Percentiles rank a stretch among this genome's conserved stretches.
Evolutionary conservation across 2,797 vertebrate species (phyloP).

Genomic region (Siniperca scherzeri): DNA sequence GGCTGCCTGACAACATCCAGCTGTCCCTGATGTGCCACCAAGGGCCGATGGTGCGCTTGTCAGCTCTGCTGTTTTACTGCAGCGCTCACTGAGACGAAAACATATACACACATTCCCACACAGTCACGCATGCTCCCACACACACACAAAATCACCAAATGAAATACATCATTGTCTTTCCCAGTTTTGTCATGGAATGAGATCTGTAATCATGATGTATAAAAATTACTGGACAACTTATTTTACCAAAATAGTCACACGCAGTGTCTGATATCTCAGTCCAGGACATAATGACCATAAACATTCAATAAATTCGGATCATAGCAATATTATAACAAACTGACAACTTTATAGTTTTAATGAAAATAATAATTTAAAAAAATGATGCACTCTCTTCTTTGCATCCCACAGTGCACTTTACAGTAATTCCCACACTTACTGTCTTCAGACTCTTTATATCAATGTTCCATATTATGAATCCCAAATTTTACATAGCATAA

Average conservation of each 20-base stretch:
- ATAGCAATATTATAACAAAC: background rate
- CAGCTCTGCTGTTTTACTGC: conserved; percentile 66
- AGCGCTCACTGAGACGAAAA: conserved; percentile 61
- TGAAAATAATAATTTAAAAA: background rate
- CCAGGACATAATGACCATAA: background rate
- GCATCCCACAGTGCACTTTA: background rate
- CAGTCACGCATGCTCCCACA: conserved; percentile 22
- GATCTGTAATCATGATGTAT: background rate
- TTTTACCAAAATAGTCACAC: background rate
- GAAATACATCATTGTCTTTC: conserved; percentile 10
- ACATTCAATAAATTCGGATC: background rate
- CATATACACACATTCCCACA: conserved; percentile 36
- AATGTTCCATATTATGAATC: conserved; percentile 1
- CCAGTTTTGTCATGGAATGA: background rate
- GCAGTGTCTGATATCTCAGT: background rate
- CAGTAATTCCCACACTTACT: background rate
- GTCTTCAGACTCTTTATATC: background rate
- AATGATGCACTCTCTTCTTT: background rate
- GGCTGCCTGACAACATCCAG: conserved; percentile 82
- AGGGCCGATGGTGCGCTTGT: conserved; percentile 64
- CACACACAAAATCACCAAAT: conserved; percentile 27
- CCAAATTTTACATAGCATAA: background rate
- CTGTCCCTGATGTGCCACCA: conserved; percentile 79
- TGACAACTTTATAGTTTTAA: background rate
- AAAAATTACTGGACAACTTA: background rate